Evolutionary conservation across 2,888 invertebrate genomes (phyloP).

Genomic region (Hypselothyrea guttata): DNA sequence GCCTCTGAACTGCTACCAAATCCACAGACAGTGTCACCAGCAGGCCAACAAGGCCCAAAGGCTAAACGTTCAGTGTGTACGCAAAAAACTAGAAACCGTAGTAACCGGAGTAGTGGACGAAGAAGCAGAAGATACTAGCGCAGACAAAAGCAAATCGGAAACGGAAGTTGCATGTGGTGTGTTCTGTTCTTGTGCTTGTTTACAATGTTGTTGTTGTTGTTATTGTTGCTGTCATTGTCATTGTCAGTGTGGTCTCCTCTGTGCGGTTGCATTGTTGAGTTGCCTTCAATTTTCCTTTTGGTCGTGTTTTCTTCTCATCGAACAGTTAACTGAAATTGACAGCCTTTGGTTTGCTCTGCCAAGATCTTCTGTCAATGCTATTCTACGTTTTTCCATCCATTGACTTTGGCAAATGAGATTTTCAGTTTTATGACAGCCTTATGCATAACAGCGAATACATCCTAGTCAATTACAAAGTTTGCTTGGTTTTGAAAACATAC

Average conservation of each 20-base stretch:
- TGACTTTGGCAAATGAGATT: constrained; percentile 67
- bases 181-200: constrained; percentile 14
- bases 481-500: background rate
- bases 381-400: constrained; percentile 4
- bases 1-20: constrained; percentile 48
- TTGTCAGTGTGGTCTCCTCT: constrained; percentile 17
- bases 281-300: constrained; percentile 51
- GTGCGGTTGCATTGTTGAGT: constrained; percentile 55
- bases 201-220: constrained; percentile 6
- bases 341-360: constrained; percentile 65
- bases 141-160: constrained; percentile 70
- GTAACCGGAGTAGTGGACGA: no score
- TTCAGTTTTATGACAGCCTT: constrained; percentile 61
- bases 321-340: constrained; percentile 70
- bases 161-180: constrained; percentile 73
- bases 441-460: no score
- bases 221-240: constrained; percentile 9
- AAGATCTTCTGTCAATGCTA: constrained; percentile 21
- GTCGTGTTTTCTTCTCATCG: constrained; percentile 31
- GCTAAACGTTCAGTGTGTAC: constrained; percentile 49
- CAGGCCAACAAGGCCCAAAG: constrained; percentile 56
- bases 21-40: constrained; percentile 64
- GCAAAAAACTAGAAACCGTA: background rate
- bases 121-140: constrained; percentile 10
- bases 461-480: no score